phyloP scores from a whole-genome alignment of 2,888 invertebrate genomes.

The Gari tellinella region DNA sequence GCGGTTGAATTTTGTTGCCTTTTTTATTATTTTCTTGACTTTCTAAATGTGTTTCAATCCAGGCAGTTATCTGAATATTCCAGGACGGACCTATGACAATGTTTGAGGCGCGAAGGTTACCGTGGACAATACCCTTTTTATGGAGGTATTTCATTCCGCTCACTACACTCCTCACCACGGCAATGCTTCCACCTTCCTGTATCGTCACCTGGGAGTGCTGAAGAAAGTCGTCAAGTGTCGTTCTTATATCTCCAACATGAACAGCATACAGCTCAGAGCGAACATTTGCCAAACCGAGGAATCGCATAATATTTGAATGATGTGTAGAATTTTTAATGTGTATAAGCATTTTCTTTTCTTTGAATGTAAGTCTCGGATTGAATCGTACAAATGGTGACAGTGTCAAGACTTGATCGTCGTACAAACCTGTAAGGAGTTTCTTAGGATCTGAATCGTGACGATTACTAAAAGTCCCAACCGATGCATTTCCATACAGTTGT shows the following conservation, averaged over 20 bases:
- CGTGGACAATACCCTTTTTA: conserved; percentile 76
- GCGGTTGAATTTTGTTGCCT: no score
- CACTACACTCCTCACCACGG: conserved; percentile 74
- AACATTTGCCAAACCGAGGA: conserved; percentile 77
- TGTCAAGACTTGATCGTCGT: conserved; percentile 12
- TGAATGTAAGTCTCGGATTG: conserved; percentile 10
- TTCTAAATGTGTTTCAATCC: conserved; percentile 66
- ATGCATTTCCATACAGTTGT: neutral
- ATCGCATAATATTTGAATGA: conserved; percentile 75
- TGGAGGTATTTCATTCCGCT: conserved; percentile 80
- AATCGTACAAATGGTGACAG: conserved; percentile 18
- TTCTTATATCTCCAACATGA: conserved; percentile 36
- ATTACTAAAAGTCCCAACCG: neutral
- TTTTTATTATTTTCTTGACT: no score
- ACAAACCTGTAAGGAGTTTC: conserved; percentile 21
- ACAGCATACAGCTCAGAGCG: conserved; percentile 58
- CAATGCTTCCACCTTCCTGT: conserved; percentile 75
- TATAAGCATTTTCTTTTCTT: conserved; percentile 67
- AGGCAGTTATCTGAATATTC: conserved; percentile 80
- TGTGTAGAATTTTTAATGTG: conserved; percentile 72
- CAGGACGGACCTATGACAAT: conserved; percentile 80
- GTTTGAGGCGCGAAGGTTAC: conserved; percentile 70
- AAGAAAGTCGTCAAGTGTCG: conserved; percentile 75
- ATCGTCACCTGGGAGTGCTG: conserved; percentile 75
- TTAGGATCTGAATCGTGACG: conserved; percentile 15